phyloP scores from a whole-genome alignment of 2,797 vertebrate species.

The Hipposideros larvatus region DNA sequence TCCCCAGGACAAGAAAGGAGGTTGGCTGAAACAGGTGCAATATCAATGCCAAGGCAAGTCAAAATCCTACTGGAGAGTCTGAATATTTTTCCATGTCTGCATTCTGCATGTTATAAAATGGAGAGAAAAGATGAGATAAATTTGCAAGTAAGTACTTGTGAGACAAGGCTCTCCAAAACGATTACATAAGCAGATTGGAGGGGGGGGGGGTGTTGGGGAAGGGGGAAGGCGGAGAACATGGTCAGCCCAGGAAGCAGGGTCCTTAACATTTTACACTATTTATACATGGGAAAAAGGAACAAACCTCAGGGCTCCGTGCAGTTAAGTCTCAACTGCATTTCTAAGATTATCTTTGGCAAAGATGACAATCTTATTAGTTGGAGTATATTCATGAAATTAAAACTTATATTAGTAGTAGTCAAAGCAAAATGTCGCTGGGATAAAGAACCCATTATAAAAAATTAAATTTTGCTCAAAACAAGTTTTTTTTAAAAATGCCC shows the following conservation, averaged over 20 bases:
- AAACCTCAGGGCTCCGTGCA: not conserved
- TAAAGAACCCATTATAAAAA: constrained; percentile 50
- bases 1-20: not conserved
- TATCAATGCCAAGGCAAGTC: constrained; percentile 46
- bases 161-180: constrained; percentile 11
- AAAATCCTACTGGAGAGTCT: constrained; percentile 48
- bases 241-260: not conserved
- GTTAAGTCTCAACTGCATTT: not conserved
- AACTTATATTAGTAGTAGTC: constrained; percentile 21
- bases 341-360: constrained; percentile 56
- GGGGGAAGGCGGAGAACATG: not conserved
- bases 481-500: not conserved
- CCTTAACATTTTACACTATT: constrained; percentile 16
- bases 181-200: not conserved
- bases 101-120: constrained; percentile 64
- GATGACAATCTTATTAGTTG: constrained; percentile 44
- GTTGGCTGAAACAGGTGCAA: constrained; percentile 39
- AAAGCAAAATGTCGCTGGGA: constrained; percentile 59
- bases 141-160: constrained; percentile 48
- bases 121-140: constrained; percentile 48
- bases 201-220: not conserved
- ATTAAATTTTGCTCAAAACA: constrained; percentile 47
- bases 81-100: constrained; percentile 42
- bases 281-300: not conserved
- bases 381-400: constrained; percentile 4